Evolutionary conservation across 1,140 invertebrate genomes (phyloP).

Genomic region (Drosophila repletoides): DNA sequence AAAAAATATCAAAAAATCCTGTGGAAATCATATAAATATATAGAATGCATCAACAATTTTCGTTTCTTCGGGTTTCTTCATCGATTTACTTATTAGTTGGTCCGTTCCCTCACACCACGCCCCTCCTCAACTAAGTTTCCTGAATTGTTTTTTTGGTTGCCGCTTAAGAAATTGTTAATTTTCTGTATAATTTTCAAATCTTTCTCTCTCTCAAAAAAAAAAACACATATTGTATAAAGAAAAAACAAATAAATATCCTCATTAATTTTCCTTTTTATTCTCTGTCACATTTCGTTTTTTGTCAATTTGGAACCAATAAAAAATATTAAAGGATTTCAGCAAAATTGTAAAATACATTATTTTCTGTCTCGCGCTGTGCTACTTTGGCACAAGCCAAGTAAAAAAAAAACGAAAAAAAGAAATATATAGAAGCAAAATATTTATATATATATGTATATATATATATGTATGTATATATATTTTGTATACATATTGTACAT

Average conservation of each 20-base stretch:
- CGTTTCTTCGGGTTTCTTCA: constrained; percentile 40
- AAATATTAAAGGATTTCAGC: constrained; percentile 61
- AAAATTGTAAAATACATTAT: constrained; percentile 47
- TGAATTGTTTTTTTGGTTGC: constrained; percentile 51
- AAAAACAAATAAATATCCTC: constrained; percentile 48
- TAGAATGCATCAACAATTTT: constrained; percentile 48
- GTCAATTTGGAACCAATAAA: constrained; percentile 57
- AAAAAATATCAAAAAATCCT: neutral
- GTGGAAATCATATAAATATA: constrained; percentile 37
- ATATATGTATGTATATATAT: constrained; percentile 24
- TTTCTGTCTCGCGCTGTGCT: constrained; percentile 36
- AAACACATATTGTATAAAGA: constrained; percentile 64
- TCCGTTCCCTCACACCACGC: constrained; percentile 47
- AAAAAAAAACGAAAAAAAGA: constrained; percentile 24
- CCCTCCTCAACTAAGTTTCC: constrained; percentile 24
- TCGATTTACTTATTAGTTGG: constrained; percentile 52
- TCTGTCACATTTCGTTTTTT: constrained; percentile 72
- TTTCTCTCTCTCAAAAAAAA: constrained; percentile 29
- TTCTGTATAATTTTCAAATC: constrained; percentile 14
- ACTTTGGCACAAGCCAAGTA: constrained; percentile 46
- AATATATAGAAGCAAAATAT: constrained; percentile 45
- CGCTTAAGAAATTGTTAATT: constrained; percentile 43
- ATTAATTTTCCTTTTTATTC: constrained; percentile 66
- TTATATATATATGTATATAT: constrained; percentile 50
- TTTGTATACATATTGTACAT: constrained; percentile 74